These are phyloP conservation scores for Seladonia tumulorum DNA, from an alignment of 2,888 invertebrate genomes.

Conservation along the genomic window DNA sequence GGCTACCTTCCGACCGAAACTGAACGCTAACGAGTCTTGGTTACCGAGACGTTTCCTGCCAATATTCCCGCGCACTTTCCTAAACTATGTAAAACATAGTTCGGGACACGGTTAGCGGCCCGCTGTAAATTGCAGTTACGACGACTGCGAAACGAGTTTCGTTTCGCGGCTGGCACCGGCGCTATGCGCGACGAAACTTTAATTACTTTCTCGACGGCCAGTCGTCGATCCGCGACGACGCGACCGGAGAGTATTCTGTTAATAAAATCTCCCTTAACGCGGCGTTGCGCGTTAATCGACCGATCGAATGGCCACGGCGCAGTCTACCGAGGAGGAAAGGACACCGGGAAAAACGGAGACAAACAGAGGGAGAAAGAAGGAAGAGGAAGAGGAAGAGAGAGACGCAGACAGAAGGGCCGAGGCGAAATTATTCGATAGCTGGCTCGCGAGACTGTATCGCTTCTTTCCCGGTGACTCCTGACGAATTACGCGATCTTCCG, in stretches of 20 bases:
- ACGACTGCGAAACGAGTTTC: slow-evolving; percentile 27
- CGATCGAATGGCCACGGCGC: neutral
- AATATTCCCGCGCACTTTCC: slow-evolving; percentile 32
- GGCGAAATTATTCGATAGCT: neutral
- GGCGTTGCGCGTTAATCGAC: slow-evolving; percentile 11
- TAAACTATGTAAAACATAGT: slow-evolving; percentile 36
- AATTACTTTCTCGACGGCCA: slow-evolving; percentile 44
- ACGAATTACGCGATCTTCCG: slow-evolving; percentile 15
- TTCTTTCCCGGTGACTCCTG: neutral
- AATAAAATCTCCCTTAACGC: slow-evolving; percentile 23
- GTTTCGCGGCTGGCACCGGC: slow-evolving; percentile 16
- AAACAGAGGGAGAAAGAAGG: neutral
- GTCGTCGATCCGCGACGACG: slow-evolving; percentile 13
- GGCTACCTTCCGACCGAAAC: slow-evolving; percentile 21
- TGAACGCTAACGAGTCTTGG: slow-evolving; percentile 47
- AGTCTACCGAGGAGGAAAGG: neutral
- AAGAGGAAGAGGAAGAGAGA: neutral
- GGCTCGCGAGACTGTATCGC: neutral
- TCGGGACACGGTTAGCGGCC: slow-evolving; percentile 21
- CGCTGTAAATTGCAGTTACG: slow-evolving; percentile 41
- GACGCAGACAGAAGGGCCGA: neutral
- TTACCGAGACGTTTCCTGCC: slow-evolving; percentile 27
- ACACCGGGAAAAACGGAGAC: neutral
- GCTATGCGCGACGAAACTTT: slow-evolving; percentile 37
- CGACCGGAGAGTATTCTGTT: slow-evolving; percentile 30